A percentile compares a stretch with the other conserved stretches of the same genome.
These are phyloP conservation scores for Cyprinodon variegatus DNA, from an alignment of 2,113 vertebrate species.

Conservation along the genomic window DNA sequence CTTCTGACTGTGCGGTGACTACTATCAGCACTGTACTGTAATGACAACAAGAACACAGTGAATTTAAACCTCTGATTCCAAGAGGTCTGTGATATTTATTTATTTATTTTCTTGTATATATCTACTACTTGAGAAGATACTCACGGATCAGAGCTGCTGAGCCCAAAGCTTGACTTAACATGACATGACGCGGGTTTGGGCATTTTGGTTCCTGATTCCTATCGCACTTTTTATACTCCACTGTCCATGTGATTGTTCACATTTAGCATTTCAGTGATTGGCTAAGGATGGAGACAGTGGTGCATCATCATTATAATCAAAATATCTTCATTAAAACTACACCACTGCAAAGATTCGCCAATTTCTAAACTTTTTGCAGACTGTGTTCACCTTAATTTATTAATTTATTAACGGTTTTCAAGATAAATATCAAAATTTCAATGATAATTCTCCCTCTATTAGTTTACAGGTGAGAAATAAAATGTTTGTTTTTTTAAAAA, in stretches of 20 bases:
- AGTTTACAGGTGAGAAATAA: no score
- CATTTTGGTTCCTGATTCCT: background rate
- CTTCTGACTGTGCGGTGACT: constrained; percentile 52
- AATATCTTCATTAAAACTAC: no score
- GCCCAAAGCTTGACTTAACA: background rate
- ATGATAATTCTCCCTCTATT: background rate
- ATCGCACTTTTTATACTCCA: constrained; percentile 6
- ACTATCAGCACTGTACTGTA: constrained; percentile 57
- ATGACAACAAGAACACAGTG: constrained; percentile 39
- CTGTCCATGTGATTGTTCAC: constrained; percentile 5
- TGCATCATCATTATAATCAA: background rate
- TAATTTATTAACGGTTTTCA: background rate
- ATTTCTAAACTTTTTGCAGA: background rate
- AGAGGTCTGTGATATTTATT: constrained; percentile 40
- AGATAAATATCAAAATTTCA: background rate
- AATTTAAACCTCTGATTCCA: constrained; percentile 47
- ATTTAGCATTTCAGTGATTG: background rate
- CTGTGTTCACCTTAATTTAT: background rate
- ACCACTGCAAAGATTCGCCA: no score
- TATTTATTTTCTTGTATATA: constrained; percentile 56
- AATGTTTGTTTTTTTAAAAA: background rate
- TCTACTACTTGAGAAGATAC: constrained; percentile 35
- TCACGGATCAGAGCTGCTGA: constrained; percentile 63
- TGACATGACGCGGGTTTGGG: background rate
- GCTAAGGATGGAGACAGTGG: background rate